Percentiles rank a stretch among this genome's conserved stretches.
Conservation (phyloP, 37 sponge, comb jelly and placozoan genomes). For the Halisarca cf. caerulea region DNA sequence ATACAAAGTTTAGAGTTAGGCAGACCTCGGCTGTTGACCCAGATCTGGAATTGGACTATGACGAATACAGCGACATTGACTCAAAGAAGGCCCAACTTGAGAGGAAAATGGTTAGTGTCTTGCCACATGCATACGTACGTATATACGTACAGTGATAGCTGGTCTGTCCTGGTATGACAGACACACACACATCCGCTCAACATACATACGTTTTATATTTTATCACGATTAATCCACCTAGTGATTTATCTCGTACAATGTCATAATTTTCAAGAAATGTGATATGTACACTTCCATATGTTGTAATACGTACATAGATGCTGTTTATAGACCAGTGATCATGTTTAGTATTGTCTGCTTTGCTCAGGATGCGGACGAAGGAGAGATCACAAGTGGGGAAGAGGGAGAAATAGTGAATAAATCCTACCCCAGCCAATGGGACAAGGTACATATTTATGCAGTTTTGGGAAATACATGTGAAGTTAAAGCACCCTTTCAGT, state of each 20-base stretch:
- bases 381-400: not conserved
- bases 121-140: not conserved
- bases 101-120: not conserved
- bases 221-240: too few species aligned
- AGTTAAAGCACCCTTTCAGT: too few species aligned
- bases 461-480: too few species aligned
- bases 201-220: too few species aligned
- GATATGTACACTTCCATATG: too few species aligned
- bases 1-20: not conserved
- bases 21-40: not conserved
- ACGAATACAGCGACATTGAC: not conserved
- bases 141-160: too few species aligned
- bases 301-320: too few species aligned
- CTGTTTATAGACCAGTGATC: not conserved
- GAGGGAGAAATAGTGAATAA: conserved; percentile 21
- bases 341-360: not conserved
- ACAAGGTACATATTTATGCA: not conserved
- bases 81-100: not conserved
- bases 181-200: too few species aligned
- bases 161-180: too few species aligned
- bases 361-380: conserved; percentile 9
- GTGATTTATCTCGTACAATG: too few species aligned
- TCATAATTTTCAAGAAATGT: too few species aligned
- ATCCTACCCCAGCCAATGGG: not conserved
- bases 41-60: not conserved